Evolutionary conservation across 2,888 invertebrate genomes (phyloP).

Genomic region (Clivina fossor): DNA sequence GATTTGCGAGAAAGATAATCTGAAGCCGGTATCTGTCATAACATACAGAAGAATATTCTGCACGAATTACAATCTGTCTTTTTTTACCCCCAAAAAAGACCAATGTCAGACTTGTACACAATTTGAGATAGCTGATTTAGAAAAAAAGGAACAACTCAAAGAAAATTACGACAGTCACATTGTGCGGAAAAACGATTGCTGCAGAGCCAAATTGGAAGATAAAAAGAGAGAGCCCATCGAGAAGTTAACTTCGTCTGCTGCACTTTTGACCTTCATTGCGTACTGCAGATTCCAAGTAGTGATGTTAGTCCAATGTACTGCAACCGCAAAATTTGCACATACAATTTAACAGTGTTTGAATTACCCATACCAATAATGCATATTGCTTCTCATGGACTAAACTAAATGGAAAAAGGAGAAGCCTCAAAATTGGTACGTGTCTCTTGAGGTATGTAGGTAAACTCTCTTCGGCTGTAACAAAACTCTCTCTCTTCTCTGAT

Average conservation of each 20-base stretch:
- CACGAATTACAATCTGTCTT: conserved; percentile 38
- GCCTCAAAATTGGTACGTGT: conserved; percentile 43
- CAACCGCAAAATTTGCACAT: conserved; percentile 40
- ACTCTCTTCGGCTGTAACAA: not conserved
- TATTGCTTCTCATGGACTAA: conserved; percentile 42
- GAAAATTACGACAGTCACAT: conserved; percentile 38
- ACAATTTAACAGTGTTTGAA: conserved; percentile 42
- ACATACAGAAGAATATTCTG: conserved; percentile 38
- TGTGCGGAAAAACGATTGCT: conserved; percentile 38
- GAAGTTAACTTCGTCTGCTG: conserved; percentile 40
- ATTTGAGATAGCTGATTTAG: conserved; percentile 24
- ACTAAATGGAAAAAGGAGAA: conserved; percentile 42
- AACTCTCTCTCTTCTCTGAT: conserved; percentile 13
- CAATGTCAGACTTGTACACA: conserved; percentile 38
- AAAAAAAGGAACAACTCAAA: conserved; percentile 8
- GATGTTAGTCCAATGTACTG: conserved; percentile 45
- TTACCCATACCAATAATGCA: conserved; percentile 37
- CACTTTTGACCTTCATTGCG: conserved; percentile 44
- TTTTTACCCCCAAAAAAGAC: conserved; percentile 40
- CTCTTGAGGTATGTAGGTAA: conserved; percentile 30
- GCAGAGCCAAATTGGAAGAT: conserved; percentile 35
- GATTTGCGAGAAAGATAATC: conserved; percentile 29
- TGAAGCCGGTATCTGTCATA: conserved; percentile 32
- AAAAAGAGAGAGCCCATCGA: conserved; percentile 37
- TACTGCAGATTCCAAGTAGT: conserved; percentile 44